Evolutionary conservation across 2,113 vertebrate species (phyloP).

Genomic region (Crypturellus undulatus): DNA sequence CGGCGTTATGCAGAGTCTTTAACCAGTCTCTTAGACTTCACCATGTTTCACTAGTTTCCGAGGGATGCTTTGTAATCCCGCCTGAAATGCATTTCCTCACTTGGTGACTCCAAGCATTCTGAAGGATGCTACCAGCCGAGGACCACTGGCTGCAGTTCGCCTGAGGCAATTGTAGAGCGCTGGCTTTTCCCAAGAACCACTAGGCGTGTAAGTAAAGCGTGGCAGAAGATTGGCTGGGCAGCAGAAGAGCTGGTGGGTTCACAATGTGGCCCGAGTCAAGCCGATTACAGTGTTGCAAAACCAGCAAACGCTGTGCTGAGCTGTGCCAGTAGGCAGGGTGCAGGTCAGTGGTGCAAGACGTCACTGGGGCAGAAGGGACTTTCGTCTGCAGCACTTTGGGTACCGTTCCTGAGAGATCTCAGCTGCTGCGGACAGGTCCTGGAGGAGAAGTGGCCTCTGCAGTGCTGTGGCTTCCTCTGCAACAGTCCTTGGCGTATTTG

Average conservation of each 20-base stretch:
- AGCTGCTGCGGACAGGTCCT: background rate
- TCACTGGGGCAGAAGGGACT: background rate
- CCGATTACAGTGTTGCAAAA: background rate
- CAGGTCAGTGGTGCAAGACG: background rate
- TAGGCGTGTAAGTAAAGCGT: background rate
- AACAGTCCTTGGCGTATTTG: background rate
- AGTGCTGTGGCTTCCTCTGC: background rate
- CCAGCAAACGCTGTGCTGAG: background rate
- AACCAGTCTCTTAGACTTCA: background rate
- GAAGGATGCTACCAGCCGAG: background rate
- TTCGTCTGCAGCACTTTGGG: background rate
- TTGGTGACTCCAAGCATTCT: background rate
- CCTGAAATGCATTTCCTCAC: rapidly evolving
- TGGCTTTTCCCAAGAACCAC: background rate
- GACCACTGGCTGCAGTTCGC: background rate
- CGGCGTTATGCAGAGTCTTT: background rate
- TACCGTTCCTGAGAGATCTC: rapidly evolving
- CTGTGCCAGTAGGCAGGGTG: conserved; percentile 5
- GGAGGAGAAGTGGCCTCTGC: background rate
- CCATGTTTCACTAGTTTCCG: background rate
- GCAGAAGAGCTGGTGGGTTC: background rate
- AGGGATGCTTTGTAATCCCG: background rate
- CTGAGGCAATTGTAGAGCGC: background rate
- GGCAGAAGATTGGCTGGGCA: background rate
- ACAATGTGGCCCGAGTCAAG: background rate